A percentile compares a stretch with the other conserved stretches of the same genome.
phyloP scores from a whole-genome alignment of 2,113 vertebrate species.

The Carollia perspicillata region DNA sequence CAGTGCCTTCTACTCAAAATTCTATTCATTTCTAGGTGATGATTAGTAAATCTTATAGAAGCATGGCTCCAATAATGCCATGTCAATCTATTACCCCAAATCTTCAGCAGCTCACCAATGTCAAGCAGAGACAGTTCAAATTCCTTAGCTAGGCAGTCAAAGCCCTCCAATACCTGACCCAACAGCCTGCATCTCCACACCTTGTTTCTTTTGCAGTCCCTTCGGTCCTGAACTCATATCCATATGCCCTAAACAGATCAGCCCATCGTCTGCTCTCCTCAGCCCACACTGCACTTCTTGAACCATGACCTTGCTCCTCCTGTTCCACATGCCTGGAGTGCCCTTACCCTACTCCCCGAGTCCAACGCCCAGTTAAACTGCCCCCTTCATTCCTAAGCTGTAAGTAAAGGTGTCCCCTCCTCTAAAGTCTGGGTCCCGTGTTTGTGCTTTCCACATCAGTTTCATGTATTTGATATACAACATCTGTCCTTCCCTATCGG shows the following conservation, averaged over 20 bases:
- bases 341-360: not conserved
- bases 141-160: constrained; percentile 6
- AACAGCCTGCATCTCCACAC: not conserved
- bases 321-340: not conserved
- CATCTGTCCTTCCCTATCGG: not conserved
- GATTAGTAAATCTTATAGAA: not conserved
- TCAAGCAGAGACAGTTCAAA: not conserved
- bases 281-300: not conserved
- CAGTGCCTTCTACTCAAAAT: constrained; percentile 8
- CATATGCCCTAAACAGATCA: not conserved
- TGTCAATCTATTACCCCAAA: not conserved
- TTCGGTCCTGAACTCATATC: not conserved
- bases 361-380: not conserved
- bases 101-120: not conserved
- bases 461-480: not conserved
- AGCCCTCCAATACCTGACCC: not conserved
- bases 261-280: not conserved
- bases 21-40: not conserved
- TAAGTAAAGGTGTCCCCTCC: not conserved
- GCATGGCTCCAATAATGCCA: not conserved
- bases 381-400: not conserved
- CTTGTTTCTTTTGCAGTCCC: not conserved
- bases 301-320: constrained; percentile 7
- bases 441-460: not conserved
- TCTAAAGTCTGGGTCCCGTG: not conserved